A percentile compares a stretch with the other conserved stretches of the same genome.
Evolutionary conservation across 2,797 vertebrate genomes (phyloP).

Genomic region (Crocidura indochinensis): DNA sequence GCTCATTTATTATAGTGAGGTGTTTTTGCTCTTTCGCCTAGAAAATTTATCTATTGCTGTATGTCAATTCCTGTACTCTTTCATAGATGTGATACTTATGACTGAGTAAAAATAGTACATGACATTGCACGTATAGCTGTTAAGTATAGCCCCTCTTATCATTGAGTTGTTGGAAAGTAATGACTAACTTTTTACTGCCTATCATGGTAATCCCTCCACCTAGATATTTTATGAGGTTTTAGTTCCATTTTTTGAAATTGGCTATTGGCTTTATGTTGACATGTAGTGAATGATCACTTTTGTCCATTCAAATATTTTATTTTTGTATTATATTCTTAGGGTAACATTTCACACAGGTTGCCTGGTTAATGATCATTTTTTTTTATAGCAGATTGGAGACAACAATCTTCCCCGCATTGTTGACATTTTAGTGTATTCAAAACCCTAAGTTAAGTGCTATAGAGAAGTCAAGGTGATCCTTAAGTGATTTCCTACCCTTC

Average conservation of each 20-base stretch:
- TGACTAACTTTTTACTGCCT: background rate
- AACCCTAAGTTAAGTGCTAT: background rate
- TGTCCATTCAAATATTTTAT: conserved; percentile 31
- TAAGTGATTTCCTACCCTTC: background rate
- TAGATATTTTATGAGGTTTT: conserved; percentile 37
- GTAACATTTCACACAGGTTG: conserved; percentile 33
- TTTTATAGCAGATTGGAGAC: background rate
- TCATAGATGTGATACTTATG: conserved; percentile 36
- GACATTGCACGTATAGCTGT: background rate
- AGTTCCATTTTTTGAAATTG: conserved; percentile 2
- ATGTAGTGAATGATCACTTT: background rate
- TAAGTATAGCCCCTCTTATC: background rate
- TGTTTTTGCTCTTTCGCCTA: background rate
- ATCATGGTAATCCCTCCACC: background rate
- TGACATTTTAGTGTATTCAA: background rate
- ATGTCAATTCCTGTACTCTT: conserved; percentile 14
- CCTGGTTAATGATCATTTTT: conserved; percentile 47
- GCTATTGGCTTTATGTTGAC: background rate
- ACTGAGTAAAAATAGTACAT: background rate
- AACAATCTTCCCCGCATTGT: background rate
- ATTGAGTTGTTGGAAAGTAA: background rate
- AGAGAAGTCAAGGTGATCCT: conserved; percentile 3
- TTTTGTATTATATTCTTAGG: too few relatives aligned
- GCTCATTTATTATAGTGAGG: too few relatives aligned
- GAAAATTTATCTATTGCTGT: background rate